phyloP scores from a whole-genome alignment of 2,888 invertebrate species.

The Chaitophorus viminalis region DNA sequence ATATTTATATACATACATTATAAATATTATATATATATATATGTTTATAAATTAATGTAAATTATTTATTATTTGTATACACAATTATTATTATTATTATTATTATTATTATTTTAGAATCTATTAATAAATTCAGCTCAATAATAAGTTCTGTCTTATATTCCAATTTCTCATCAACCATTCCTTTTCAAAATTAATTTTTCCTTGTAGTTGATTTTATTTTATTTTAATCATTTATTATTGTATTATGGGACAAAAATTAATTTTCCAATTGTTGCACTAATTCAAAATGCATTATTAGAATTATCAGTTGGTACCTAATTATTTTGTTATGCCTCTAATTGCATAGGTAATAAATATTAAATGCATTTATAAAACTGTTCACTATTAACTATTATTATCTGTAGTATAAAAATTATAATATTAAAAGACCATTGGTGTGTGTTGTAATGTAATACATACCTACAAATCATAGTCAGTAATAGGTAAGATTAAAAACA shows the following conservation, averaged over 20 bases:
- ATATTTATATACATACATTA: neutral
- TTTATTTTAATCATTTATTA: neutral
- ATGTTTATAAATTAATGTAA: conserved; percentile 21
- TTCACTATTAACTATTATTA: neutral
- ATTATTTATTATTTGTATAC: conserved; percentile 54
- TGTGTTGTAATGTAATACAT: no score
- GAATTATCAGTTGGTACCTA: neutral
- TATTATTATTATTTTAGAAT: conserved; percentile 59
- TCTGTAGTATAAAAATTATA: neutral
- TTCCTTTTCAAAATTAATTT: neutral
- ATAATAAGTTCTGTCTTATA: conserved; percentile 41
- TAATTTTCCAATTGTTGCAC: neutral
- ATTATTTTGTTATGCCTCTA: no score
- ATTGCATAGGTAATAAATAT: no score
- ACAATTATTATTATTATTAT: conserved; percentile 42
- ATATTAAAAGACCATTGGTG: neutral
- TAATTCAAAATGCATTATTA: neutral
- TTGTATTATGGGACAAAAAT: neutral
- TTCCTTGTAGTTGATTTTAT: neutral
- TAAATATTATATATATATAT: conserved; percentile 13
- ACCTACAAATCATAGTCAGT: no score
- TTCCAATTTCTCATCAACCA: neutral
- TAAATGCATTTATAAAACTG: no score
- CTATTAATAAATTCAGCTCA: conserved; percentile 58
- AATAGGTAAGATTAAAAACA: no score